A percentile compares a stretch with the other conserved stretches of the same genome.
Conservation (phyloP, 2,797 vertebrate species). For the Cheirogaleus major region DNA sequence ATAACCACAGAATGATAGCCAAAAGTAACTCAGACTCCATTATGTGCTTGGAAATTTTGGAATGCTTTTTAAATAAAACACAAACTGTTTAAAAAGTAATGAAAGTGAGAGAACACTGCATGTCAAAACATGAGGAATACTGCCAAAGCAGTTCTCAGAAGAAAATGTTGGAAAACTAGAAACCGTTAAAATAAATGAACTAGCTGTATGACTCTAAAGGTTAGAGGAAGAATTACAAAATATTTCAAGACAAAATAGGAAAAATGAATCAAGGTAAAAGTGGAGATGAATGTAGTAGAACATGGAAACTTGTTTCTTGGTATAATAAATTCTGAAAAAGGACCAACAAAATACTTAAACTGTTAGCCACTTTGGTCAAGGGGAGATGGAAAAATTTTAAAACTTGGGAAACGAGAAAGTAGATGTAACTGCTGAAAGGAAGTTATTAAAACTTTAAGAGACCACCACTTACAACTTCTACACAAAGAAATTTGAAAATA, state of each 20-base stretch:
- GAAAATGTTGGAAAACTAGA: neutral
- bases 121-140: neutral
- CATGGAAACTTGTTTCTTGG: neutral
- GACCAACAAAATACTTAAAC: neutral
- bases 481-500: neutral
- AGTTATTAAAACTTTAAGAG: neutral
- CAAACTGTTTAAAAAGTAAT: neutral
- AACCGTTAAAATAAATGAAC: neutral
- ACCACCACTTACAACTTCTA: neutral
- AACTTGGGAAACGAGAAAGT: neutral
- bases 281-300: neutral
- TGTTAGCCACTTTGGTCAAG: neutral
- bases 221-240: neutral
- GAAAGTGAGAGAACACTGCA: neutral
- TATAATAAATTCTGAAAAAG: neutral
- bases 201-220: neutral
- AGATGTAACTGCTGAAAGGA: neutral
- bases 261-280: neutral
- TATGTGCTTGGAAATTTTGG: neutral
- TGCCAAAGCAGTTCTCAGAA: neutral
- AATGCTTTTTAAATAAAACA: slow-evolving; percentile 38
- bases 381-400: neutral
- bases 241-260: neutral
- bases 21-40: neutral
- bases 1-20: neutral